Evolutionary conservation across 2,113 vertebrate species (phyloP), one percentile per base, ranked within the genome.

Genomic region (Hypocryptadius cinnamomeus): DNA sequence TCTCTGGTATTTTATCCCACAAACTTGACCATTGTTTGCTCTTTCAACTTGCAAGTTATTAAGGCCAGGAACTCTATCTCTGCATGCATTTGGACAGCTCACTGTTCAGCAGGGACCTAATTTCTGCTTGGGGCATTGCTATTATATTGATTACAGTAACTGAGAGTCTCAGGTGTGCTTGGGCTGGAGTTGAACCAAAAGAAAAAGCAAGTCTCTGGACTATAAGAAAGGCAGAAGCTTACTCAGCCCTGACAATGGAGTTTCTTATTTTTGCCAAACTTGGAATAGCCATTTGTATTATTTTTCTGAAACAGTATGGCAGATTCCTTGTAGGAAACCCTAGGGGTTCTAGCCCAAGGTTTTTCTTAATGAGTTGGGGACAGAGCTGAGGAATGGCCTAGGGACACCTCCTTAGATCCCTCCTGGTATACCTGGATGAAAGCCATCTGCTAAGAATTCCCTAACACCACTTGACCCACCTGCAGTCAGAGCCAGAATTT

Each of bases 111-210:
- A 27, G 87, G 66, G 95, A 91, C 70, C 63, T 87, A 57, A 89
- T 87, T 94, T 89, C 87, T 87, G 50, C 87, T 89, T 76, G 40
- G 35, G 50, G 33, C 42, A 82, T 88, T 79, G 35, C 85, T 85
- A 33, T 53, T 50, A 47, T 70, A 85, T 87, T 94, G 73, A 65
- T 94, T 92, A 82, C 54, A 63, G 85, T 85, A 89, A 91, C 30
- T 70, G 70, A 73, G 63, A 87, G 71, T 81, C 91, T 94, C 89
- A 93, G 92, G 91, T 93, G 87, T 92, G 79, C 78, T 91, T 89
- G 87, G 59, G n/a, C 79, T 92, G 89, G 54, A 95, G 57, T 17
- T 82, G 59, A 92, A 89, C 87, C 47, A 14, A 63, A 77, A 85
- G 35, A 66, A 79, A 95, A 94, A 85, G 22, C 35, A 57, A 87